Base-by-base conservation (phyloP, 2,888 invertebrate species). In the Drosophila bunnanda region DNA sequence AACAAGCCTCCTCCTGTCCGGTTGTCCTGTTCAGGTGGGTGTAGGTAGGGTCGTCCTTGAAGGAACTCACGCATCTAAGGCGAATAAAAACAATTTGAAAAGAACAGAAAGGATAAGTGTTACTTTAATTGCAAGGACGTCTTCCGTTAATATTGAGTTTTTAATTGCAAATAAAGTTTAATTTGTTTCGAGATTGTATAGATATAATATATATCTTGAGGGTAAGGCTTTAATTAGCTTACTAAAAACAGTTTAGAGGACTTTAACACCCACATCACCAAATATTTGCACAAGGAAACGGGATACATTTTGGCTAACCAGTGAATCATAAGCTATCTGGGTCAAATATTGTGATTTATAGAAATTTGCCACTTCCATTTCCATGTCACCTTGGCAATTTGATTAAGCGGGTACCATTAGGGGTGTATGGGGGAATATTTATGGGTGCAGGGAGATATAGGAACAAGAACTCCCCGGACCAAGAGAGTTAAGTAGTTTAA, bases 271-370 rank as follows among this genome's bases (percentile, higher is more conserved):
- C 13, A 15, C 4, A 22, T 9, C 9, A 9, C 8, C 9, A 1
- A 5, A 44, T 25, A n/a, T n/a, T 46, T 28, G 46, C 6, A 0
- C 15, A n/a, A 5, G 46, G 6, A 25, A 25, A 15, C 44, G 8
- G 15, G 15, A 25, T n/a, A n/a, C 44, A 15, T 44, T 44, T 15
- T 44, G 15, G 15, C 44, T 22, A 22, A 22, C 15, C 46, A 25
- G 12, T 30, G 12, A 48, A 17, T 48, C 17, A 17, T n/a, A 28
- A 28, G 15, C 9, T 30, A 17, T 30, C 32, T 32, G 20, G 32
- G 32, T 32, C 50, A 50, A 13, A 20, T 32, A 20, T 50, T 32
- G 50, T 50, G 13, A 50, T 32, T 50, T 20, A 32, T 32, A 32
- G 32, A 32, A 32, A 32, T 32, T 48, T 20, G 20, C 13, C 32